Base-by-base conservation (phyloP, 2,888 invertebrate species). In the Stegana nigrithorax region DNA sequence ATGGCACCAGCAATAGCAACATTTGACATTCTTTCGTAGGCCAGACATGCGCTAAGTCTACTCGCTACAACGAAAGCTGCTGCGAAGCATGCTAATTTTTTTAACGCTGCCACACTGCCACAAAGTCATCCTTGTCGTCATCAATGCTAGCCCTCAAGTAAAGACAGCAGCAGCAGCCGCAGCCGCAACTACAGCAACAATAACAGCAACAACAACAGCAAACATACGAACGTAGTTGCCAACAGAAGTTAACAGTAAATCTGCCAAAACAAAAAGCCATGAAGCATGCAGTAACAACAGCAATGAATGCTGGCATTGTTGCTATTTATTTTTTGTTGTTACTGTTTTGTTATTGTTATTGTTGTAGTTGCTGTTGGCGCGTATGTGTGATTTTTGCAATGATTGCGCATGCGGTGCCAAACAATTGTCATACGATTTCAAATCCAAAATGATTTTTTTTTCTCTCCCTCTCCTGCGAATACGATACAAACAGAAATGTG, bases 11-110 rank as follows among this genome's bases (percentile, higher is more conserved):
- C n/a, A n/a, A n/a, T n/a, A 58, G 61, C 62, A 71, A 78, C 80
- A 65, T 80, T 80, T 75, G 78, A 80, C 80, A 75, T 75, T 75
- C 75, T 78, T 47, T 47, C 25, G 25, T 4, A n/a, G 47, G 47
- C 47, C n/a, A n/a, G n/a, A n/a, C n/a, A n/a, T n/a, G n/a, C n/a
- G n/a, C n/a, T n/a, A n/a, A n/a, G n/a, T n/a, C n/a, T n/a, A n/a
- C n/a, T n/a, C n/a, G n/a, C 45, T 63, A 44, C 56, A 50, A 56
- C 47, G 60, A 45, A 61, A 58, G 66, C 69, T 68, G 65, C 63
- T 64, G 73, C 32, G 27, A 29, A 71, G 73, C 75, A 76, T 80
- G 75, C 75, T 76, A 80, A 76, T 76, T 73, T 79, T 71, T 60
- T 57, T 61, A n/a, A n/a, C n/a, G n/a, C n/a, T n/a, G n/a, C n/a